These are phyloP conservation scores for Manis javanica DNA, from an alignment of 2,797 vertebrate genomes.

Conservation along the genomic window DNA sequence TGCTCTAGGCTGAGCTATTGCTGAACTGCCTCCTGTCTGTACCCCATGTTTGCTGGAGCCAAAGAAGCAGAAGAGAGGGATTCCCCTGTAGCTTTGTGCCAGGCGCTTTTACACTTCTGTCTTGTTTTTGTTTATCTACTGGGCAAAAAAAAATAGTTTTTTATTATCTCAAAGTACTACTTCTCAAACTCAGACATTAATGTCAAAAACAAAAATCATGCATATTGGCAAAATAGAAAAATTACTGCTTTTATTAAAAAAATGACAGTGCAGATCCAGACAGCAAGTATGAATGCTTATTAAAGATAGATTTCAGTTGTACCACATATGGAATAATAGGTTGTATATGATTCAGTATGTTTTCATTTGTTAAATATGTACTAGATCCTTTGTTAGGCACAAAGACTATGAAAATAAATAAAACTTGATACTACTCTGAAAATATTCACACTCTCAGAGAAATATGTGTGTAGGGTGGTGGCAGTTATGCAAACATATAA, in stretches of 20 bases:
- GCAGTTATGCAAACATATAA: not conserved
- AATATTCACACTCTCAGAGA: not conserved
- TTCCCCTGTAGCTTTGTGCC: constrained; percentile 68
- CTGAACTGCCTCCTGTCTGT: constrained; percentile 48
- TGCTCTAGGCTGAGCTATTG: constrained; percentile 16
- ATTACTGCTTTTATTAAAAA: constrained; percentile 7
- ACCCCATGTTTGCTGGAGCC: constrained; percentile 12
- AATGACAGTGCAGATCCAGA: not conserved
- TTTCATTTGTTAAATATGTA: not conserved
- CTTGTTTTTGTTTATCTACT: constrained; percentile 63
- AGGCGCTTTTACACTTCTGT: constrained; percentile 54
- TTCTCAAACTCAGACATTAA: constrained; percentile 23
- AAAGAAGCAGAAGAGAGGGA: constrained; percentile 56
- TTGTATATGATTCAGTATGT: not conserved
- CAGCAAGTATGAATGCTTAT: constrained; percentile 1
- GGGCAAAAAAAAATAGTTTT: constrained; percentile 51
- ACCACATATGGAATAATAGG: not conserved
- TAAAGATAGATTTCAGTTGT: constrained; percentile 6
- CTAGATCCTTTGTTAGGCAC: not conserved
- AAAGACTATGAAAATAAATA: constrained; percentile 12
- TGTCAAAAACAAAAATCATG: not conserved
- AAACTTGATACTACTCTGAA: not conserved
- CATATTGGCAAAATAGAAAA: constrained; percentile 11
- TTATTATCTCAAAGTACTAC: constrained; percentile 50
- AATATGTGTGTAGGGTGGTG: not conserved